Base-by-base conservation (phyloP, 2,113 vertebrate species). In the Entomyzon cyanotis region DNA sequence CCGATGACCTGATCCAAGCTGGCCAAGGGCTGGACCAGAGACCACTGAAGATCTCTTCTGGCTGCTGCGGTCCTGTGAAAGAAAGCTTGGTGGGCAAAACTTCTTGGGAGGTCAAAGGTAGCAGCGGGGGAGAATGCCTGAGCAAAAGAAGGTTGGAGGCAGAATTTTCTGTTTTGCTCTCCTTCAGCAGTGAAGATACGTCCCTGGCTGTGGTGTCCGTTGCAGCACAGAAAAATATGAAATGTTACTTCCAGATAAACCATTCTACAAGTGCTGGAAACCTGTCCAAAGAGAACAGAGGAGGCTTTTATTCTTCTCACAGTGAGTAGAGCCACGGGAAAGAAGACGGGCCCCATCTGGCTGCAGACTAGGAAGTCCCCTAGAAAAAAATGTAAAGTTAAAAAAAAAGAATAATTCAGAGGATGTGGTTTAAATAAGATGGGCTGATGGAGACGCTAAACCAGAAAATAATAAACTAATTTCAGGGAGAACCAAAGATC, bases 221-320 rank as follows among this genome's bases (percentile, higher is more conserved):
- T 89, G 53, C 62, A 73, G 44, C 27, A 15, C 19, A 75, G 78
- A 76, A 91, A 74, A 85, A 50, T 52, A 59, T 56, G 44, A 65
- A 88, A n/a, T 73, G 59, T 65, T 95, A 25, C 78, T 90, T 93
- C 82, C 67, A 65, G 82, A 76, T 93, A 58, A 93, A 80, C 46
- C 46, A 19, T 91, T 74, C 70, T 90, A 37, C 49, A n/a, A 88
- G 49, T 64, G 65, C 65, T 89, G 77, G 81, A 91, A 96, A 74
- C 65, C 44, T 82, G 56, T 82, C 87, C 87, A 56, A 50, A 63
- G 74, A 85, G 92, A 88, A 92, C 85, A 91, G 87, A 93, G 82
- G 37, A 93, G 70, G 58, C 70, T 90, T 94, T 91, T 88, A 58
- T 52, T 60, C 69, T 86, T 60, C 46, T 81, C 53, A 25, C 31